Evolutionary conservation across 2,113 vertebrate genomes (phyloP).

Genomic region (Scalopus aquaticus): DNA sequence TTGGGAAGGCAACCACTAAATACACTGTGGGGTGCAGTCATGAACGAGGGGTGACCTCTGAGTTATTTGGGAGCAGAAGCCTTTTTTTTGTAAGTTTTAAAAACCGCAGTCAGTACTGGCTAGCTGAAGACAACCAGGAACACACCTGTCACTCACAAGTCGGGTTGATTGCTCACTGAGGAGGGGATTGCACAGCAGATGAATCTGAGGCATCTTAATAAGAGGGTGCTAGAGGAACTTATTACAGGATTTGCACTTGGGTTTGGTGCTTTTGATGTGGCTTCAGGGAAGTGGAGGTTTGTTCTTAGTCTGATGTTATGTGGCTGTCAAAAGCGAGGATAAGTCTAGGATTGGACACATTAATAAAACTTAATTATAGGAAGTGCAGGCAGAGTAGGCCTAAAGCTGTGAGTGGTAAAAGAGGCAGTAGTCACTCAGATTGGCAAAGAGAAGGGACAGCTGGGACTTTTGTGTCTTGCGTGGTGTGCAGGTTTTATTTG

Average conservation of each 20-base stretch:
- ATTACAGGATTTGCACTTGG: background rate
- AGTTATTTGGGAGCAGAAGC: background rate
- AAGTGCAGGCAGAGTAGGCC: background rate
- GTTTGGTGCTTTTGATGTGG: background rate
- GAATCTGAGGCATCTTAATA: too few species aligned
- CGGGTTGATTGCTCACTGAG: background rate
- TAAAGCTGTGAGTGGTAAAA: background rate
- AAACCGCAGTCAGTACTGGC: background rate
- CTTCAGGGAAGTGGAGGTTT: background rate
- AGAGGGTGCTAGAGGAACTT: background rate
- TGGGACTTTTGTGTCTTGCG: background rate
- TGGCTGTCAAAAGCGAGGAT: background rate
- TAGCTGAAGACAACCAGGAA: background rate
- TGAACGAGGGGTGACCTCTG: background rate
- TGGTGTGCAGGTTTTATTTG: background rate
- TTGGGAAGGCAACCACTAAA: background rate
- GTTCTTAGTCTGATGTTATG: background rate
- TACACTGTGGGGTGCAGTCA: background rate
- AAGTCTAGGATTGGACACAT: background rate
- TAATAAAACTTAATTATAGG: background rate
- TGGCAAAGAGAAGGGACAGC: too few species aligned
- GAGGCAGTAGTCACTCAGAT: background rate
- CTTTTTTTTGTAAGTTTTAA: background rate
- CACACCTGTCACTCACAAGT: background rate
- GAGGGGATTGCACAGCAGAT: background rate